Conservation (phyloP, 2,888 invertebrate genomes). For the Acronicta leporina region DNA sequence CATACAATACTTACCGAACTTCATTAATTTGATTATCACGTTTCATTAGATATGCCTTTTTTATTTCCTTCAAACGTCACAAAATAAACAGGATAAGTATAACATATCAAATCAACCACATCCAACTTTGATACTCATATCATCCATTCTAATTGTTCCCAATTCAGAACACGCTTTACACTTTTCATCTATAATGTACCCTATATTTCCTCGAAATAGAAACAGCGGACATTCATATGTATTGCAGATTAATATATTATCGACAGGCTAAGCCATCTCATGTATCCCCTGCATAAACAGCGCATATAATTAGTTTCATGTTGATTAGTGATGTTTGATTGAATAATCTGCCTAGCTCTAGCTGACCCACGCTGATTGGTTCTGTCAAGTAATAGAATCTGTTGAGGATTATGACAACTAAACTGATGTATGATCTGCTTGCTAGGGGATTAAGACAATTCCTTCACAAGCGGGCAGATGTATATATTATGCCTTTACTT, state of each 20-base stretch:
- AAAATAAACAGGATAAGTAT: too few relatives aligned
- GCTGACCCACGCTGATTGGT: conserved; percentile 28
- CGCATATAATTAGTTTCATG: conserved; percentile 46
- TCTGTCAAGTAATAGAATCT: conserved; percentile 35
- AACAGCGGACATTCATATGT: conserved; percentile 1
- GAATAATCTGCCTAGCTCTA: conserved; percentile 25
- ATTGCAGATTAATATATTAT: conserved; percentile 26
- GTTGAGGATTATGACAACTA: conserved; percentile 12
- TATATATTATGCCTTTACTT: too few relatives aligned
- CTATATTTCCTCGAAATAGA: conserved; percentile 7
- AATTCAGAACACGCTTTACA: background rate
- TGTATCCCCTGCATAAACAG: conserved; percentile 39
- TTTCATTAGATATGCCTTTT: too few relatives aligned
- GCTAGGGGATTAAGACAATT: background rate
- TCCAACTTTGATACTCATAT: too few relatives aligned
- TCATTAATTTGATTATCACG: background rate
- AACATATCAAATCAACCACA: too few relatives aligned
- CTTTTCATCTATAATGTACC: background rate
- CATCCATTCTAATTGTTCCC: too few relatives aligned
- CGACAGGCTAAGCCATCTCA: conserved; percentile 19
- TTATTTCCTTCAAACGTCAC: too few relatives aligned
- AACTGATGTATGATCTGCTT: conserved; percentile 7
- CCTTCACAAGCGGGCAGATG: background rate
- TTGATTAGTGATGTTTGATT: conserved; percentile 43
- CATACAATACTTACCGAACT: too few relatives aligned